Evolutionary conservation across 2,888 invertebrate species (phyloP).

Genomic region (Plebejus melissa): DNA sequence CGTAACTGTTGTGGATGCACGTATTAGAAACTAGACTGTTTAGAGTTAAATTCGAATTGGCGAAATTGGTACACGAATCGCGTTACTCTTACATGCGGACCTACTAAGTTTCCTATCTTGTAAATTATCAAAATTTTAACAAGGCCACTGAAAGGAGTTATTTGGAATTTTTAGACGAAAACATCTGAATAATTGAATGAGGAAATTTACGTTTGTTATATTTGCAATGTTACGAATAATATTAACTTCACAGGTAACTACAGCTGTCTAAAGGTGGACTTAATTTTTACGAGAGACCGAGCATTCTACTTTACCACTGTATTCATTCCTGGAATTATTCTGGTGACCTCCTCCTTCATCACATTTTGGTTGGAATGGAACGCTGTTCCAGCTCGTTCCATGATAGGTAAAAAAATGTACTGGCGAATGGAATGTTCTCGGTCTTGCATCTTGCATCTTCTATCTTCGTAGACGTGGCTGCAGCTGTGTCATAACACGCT

Average conservation of each 20-base stretch:
- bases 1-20: slow-evolving; percentile 44
- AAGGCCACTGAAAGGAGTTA: slow-evolving; percentile 79
- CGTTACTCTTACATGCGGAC: slow-evolving; percentile 76
- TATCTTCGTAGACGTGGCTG: slow-evolving; percentile 64
- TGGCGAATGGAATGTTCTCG: slow-evolving; percentile 62
- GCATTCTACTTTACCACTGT: slow-evolving; percentile 95
- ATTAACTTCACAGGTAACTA: slow-evolving; percentile 86
- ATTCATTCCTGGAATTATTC: slow-evolving; percentile 93
- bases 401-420: slow-evolving; percentile 85
- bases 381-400: slow-evolving; percentile 92
- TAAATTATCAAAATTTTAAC: slow-evolving; percentile 49
- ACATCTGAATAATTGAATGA: slow-evolving; percentile 22
- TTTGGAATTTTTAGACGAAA: slow-evolving; percentile 56
- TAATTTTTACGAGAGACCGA: slow-evolving; percentile 92
- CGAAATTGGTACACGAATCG: slow-evolving; percentile 64
- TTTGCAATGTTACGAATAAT: slow-evolving; percentile 56
- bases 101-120: slow-evolving; percentile 55
- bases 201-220: slow-evolving; percentile 37
- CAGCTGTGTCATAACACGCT: slow-evolving; percentile 71
- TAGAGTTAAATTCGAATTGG: slow-evolving; percentile 35
- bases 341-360: slow-evolving; percentile 92
- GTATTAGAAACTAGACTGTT: slow-evolving; percentile 42
- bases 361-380: slow-evolving; percentile 96
- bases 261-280: slow-evolving; percentile 92
- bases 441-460: slow-evolving; percentile 62